phyloP scores from a whole-genome alignment of 2,113 vertebrate species.

The Cephalopholis sonnerati region DNA sequence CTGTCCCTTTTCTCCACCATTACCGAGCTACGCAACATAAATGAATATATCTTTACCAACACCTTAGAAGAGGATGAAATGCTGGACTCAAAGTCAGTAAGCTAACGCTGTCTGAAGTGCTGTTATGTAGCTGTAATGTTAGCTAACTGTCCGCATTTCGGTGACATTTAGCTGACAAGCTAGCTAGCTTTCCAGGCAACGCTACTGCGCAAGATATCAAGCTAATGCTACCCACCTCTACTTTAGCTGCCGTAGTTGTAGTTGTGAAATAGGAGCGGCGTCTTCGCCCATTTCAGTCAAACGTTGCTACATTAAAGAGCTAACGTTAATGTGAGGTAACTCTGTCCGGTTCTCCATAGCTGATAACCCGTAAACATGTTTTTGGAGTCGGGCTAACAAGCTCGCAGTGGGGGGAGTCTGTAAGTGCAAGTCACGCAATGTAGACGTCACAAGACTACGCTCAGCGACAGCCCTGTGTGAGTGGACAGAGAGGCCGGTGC shows the following conservation, averaged over 20 bases:
- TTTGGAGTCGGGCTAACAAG: not conserved
- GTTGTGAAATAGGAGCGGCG: not conserved
- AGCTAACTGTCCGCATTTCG: not conserved
- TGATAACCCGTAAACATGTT: slow-evolving; percentile 33
- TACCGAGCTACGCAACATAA: not conserved
- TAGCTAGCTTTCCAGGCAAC: not conserved
- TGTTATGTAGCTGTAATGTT: not conserved
- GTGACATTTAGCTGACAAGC: slow-evolving; percentile 8
- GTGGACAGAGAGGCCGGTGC: rapidly evolving
- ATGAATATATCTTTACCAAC: rapidly evolving
- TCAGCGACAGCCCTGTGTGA: rapidly evolving
- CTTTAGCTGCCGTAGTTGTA: slow-evolving; percentile 32
- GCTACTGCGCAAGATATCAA: too few species aligned
- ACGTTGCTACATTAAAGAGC: not conserved
- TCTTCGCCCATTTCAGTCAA: slow-evolving; percentile 48
- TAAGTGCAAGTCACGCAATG: not conserved
- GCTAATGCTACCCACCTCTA: slow-evolving; percentile 53
- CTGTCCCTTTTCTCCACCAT: not conserved
- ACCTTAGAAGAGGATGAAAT: not conserved
- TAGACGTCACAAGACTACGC: not conserved
- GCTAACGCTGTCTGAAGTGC: not conserved
- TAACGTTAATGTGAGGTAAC: not conserved
- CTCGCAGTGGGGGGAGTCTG: not conserved
- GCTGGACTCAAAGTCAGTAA: not conserved
- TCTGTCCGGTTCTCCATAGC: not conserved